A percentile compares a stretch with the other conserved stretches of the same genome.
These are phyloP conservation scores for Acanthornis magna DNA, from an alignment of 2,797 vertebrate genomes.

Conservation along the genomic window DNA sequence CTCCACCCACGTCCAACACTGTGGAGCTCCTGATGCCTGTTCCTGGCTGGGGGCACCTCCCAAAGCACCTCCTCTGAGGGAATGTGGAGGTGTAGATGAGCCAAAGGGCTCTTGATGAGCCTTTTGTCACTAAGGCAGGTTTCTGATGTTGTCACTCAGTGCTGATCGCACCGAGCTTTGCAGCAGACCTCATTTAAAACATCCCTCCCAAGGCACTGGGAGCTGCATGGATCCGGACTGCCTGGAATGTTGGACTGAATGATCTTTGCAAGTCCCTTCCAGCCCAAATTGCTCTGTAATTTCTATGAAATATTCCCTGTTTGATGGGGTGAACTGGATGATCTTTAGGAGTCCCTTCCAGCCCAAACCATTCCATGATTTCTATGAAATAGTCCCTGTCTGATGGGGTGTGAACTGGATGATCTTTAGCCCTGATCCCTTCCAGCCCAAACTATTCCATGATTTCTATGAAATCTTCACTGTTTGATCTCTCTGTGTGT, in stretches of 20 bases:
- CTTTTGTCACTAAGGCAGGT: background rate
- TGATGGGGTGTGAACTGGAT: background rate
- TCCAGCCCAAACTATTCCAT: too few relatives aligned
- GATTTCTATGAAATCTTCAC: background rate
- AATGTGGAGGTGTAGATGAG: background rate
- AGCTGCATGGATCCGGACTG: background rate
- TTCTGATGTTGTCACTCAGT: background rate
- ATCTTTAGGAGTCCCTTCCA: background rate
- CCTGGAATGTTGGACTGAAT: background rate
- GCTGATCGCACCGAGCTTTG: background rate
- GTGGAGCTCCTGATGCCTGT: background rate
- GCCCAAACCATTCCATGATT: background rate
- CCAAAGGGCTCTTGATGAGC: background rate
- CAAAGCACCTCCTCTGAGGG: background rate
- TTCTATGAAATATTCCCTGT: background rate
- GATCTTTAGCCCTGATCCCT: background rate
- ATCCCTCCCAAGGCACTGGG: background rate
- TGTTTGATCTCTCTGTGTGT: background rate
- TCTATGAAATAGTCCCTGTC: background rate
- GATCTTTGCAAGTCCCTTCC: background rate
- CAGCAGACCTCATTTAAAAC: background rate
- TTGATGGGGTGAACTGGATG: background rate
- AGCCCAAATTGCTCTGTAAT: rapidly evolving
- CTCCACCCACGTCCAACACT: rapidly evolving
- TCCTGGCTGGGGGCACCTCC: background rate